A percentile compares a stretch with the other conserved stretches of the same genome.
Conservation (phyloP, 1,140 invertebrate genomes). For the Armadillidium nasatum region DNA sequence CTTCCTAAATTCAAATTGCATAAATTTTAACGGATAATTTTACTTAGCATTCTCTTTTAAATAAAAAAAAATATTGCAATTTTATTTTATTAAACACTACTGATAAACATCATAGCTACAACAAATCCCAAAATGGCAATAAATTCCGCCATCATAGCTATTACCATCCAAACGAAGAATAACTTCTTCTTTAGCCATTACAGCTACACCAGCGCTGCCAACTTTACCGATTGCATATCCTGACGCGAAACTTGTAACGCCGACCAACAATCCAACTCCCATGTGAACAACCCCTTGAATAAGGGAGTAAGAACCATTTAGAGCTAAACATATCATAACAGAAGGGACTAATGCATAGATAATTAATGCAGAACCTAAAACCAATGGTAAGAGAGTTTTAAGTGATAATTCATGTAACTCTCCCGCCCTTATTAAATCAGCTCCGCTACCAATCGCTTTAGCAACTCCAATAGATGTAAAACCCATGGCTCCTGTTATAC, state of each 20-base stretch:
- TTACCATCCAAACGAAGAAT: background rate
- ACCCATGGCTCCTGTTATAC: background rate
- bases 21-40: too few species aligned
- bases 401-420: background rate
- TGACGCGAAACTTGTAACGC: background rate
- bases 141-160: background rate
- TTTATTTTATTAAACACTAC: too few species aligned
- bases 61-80: too few species aligned
- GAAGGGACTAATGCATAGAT: background rate
- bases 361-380: background rate
- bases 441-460: background rate
- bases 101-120: background rate
- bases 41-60: too few species aligned
- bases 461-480: background rate
- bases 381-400: background rate
- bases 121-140: background rate
- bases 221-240: background rate
- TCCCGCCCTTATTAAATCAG: background rate
- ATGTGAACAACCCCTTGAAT: background rate
- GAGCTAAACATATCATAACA: background rate
- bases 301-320: background rate
- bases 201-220: background rate
- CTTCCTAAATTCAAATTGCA: too few species aligned
- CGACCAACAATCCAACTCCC: background rate
- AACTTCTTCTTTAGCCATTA: conserved; percentile 1